Conservation (phyloP, 2,888 invertebrate genomes). For the Hesperia comma region DNA sequence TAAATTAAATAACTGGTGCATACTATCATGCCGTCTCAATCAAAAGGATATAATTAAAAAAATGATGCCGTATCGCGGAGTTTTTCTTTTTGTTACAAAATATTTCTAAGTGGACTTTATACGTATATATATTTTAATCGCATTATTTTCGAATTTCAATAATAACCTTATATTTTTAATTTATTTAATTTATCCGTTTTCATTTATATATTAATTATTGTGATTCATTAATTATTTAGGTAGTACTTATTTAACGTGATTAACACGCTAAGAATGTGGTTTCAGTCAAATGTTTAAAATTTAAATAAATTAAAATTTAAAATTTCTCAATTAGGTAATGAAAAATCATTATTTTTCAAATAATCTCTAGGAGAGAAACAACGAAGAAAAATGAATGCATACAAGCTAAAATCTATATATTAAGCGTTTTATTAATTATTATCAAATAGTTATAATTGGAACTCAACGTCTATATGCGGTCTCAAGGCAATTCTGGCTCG, state of each 20-base stretch:
- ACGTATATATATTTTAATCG: background rate
- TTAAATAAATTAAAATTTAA: background rate
- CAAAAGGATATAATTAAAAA: background rate
- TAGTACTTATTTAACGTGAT: slow-evolving; percentile 11
- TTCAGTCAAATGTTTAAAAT: slow-evolving; percentile 14
- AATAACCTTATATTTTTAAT: slow-evolving; percentile 12
- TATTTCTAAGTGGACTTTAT: slow-evolving; percentile 16
- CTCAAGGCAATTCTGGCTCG: background rate
- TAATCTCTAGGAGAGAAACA: background rate
- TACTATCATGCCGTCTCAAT: background rate
- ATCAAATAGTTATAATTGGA: background rate
- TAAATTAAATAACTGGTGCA: background rate
- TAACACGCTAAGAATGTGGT: slow-evolving; percentile 1
- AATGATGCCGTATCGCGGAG: background rate
- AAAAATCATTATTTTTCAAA: too few relatives aligned
- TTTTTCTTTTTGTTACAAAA: slow-evolving; percentile 15
- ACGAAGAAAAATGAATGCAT: background rate
- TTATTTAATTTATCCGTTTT: slow-evolving; percentile 8
- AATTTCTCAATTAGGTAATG: too few relatives aligned
- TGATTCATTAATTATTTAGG: slow-evolving; percentile 8
- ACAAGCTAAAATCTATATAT: background rate
- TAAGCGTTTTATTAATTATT: slow-evolving; percentile 2
- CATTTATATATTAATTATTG: slow-evolving; percentile 9
- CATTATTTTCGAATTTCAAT: slow-evolving; percentile 5
- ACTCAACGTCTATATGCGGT: background rate